Evolutionary conservation across 2,888 invertebrate species (phyloP).

Genomic region (Seira ritae): DNA sequence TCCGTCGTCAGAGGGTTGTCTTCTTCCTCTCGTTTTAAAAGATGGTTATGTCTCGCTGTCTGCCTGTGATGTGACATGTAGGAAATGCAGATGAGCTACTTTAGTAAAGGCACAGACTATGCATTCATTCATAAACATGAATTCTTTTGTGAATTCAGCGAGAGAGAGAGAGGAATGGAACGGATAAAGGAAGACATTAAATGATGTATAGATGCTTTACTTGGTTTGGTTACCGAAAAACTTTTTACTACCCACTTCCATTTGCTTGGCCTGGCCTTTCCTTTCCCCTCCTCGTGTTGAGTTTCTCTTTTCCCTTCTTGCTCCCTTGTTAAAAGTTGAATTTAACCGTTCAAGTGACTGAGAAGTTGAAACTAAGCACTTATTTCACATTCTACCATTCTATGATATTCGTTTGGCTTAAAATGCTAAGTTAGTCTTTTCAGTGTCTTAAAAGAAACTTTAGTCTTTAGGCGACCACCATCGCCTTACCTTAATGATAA

Average conservation of each 20-base stretch:
- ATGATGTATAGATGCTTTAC: no score
- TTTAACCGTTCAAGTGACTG: no score
- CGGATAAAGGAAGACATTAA: slow-evolving; percentile 38
- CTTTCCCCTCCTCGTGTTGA: not conserved
- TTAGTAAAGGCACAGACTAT: slow-evolving; percentile 26
- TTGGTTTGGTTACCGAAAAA: slow-evolving; percentile 31
- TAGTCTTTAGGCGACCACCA: no score
- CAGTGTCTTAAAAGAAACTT: no score
- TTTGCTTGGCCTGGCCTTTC: no score
- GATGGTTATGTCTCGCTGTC: slow-evolving; percentile 18
- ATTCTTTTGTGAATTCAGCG: not conserved
- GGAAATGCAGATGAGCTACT: slow-evolving; percentile 52
- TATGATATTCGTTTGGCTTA: no score
- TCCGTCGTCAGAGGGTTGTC: slow-evolving; percentile 29
- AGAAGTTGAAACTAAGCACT: no score
- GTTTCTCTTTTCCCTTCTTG: not conserved
- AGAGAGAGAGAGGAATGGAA: not conserved
- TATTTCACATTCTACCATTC: no score
- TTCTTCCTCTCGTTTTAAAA: slow-evolving; percentile 13
- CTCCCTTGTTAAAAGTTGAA: slow-evolving; percentile 10
- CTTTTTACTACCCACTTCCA: not conserved
- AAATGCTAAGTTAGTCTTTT: no score
- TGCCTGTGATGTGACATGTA: slow-evolving; percentile 58
- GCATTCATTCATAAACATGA: slow-evolving; percentile 19
- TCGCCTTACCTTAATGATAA: no score